phyloP scores from a whole-genome alignment of 2,113 vertebrate species.

The Origma solitaria region DNA sequence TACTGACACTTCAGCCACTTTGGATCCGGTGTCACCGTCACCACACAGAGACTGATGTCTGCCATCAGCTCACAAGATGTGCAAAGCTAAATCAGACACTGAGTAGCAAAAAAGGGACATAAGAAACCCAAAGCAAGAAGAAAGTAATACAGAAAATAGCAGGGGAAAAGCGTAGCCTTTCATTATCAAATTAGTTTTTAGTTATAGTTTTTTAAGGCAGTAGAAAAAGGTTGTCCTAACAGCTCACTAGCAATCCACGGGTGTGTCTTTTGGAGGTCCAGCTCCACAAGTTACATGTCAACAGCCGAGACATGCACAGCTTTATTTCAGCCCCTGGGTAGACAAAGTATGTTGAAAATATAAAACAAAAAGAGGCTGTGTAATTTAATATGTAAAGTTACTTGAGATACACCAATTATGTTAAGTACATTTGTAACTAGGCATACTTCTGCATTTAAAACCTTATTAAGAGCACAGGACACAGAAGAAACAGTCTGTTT shows the following conservation, averaged over 20 bases:
- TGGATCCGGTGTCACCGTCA: not conserved
- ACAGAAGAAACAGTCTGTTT: constrained; percentile 8
- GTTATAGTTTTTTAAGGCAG: not conserved
- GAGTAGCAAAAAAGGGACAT: not conserved
- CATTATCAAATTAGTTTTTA: not conserved
- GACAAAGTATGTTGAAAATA: not conserved
- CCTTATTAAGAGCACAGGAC: constrained; percentile 9
- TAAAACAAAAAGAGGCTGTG: not conserved
- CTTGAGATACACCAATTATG: not conserved
- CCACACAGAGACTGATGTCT: not conserved
- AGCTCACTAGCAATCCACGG: fast-evolving
- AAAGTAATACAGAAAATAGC: not conserved
- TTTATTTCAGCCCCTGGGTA: not conserved
- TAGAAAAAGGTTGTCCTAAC: not conserved
- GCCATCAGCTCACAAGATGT: not conserved
- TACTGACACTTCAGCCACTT: not conserved
- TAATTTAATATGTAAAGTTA: not conserved
- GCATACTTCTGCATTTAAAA: not conserved
- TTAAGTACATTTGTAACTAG: not conserved
- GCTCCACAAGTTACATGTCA: not conserved
- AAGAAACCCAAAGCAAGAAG: not conserved
- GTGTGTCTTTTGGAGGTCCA: not conserved
- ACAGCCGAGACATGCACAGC: not conserved
- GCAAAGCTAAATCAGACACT: not conserved
- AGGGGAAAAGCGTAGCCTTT: not conserved